Percentiles rank a stretch among this genome's conserved stretches.
Evolutionary conservation across 2,888 invertebrate genomes (phyloP).

Genomic region (Harmothoe impar): DNA sequence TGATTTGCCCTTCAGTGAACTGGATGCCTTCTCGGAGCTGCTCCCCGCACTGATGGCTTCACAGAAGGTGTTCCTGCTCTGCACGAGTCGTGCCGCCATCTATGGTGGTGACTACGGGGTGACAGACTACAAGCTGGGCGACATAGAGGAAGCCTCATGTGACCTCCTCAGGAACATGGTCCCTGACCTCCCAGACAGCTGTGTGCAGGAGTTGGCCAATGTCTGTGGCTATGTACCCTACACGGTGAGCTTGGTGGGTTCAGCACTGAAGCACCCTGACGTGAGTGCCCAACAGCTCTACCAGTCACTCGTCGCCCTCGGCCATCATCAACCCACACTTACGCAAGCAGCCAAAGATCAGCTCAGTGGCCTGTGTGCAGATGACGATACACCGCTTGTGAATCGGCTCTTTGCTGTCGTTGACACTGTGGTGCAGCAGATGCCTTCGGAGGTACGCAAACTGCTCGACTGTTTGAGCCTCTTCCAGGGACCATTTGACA

Average conservation of each 20-base stretch:
- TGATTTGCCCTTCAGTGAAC: conserved; percentile 64
- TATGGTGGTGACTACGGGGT: conserved; percentile 65
- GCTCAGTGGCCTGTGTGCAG: conserved; percentile 13
- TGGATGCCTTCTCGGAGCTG: conserved; percentile 61
- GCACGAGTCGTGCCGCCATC: conserved; percentile 64
- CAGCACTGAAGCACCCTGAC: conserved; percentile 59
- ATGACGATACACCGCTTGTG: background rate
- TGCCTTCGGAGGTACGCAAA: conserved; percentile 27
- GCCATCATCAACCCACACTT: background rate
- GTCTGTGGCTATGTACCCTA: conserved; percentile 66
- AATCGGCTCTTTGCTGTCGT: conserved; percentile 37
- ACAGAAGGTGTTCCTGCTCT: conserved; percentile 65
- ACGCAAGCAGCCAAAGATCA: background rate
- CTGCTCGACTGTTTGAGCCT: conserved; percentile 29
- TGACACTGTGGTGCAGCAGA: conserved; percentile 60
- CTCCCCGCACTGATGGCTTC: conserved; percentile 66
- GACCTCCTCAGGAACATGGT: conserved; percentile 65
- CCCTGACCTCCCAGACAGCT: conserved; percentile 69
- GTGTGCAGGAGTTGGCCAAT: conserved; percentile 61
- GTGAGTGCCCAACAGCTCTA: conserved; percentile 54
- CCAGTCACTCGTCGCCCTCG: background rate
- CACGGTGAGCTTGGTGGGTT: conserved; percentile 64
- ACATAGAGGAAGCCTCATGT: conserved; percentile 59
- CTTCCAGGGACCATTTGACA: conserved; percentile 60
- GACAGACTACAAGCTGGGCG: conserved; percentile 56